These are phyloP conservation scores for Hydropsyche betteni DNA, from an alignment of 2,888 invertebrate genomes.

Conservation along the genomic window DNA sequence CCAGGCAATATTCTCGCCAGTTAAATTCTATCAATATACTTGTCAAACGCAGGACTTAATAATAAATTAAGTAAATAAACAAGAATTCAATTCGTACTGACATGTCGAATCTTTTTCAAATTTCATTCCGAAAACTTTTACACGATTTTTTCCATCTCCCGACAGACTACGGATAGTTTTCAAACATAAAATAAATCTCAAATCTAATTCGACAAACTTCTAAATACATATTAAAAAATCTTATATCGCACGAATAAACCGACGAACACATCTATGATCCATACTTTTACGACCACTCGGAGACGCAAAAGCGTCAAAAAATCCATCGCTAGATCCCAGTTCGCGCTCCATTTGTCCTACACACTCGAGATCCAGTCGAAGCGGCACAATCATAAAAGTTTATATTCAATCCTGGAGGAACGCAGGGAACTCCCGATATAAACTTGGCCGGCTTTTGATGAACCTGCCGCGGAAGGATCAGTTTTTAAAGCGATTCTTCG, in stretches of 20 bases:
- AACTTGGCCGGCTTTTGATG: slow-evolving; percentile 43
- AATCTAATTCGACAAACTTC: too few species aligned
- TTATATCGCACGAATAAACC: too few species aligned
- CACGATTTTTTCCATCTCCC: neutral
- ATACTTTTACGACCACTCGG: neutral
- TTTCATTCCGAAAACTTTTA: neutral
- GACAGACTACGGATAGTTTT: too few species aligned
- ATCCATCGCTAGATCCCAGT: neutral
- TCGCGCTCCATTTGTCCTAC: slow-evolving; percentile 19
- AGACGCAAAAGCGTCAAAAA: neutral
- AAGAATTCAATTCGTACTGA: slow-evolving; percentile 24
- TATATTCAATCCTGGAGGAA: slow-evolving; percentile 39
- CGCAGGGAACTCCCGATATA: slow-evolving; percentile 18
- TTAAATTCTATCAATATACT: slow-evolving; percentile 49
- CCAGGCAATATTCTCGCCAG: slow-evolving; percentile 38
- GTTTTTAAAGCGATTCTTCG: slow-evolving; percentile 46
- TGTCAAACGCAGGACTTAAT: slow-evolving; percentile 49
- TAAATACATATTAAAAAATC: too few species aligned
- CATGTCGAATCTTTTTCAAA: slow-evolving; percentile 24
- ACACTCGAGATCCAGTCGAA: neutral
- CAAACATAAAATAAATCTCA: too few species aligned
- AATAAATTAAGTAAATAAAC: slow-evolving; percentile 29
- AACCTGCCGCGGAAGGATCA: slow-evolving; percentile 30
- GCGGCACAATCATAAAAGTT: slow-evolving; percentile 35
- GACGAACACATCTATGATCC: neutral